Percentiles rank a stretch among this genome's conserved stretches.
These are phyloP conservation scores for Drosophila vallismaia DNA, from an alignment of 2,888 invertebrate species.

Conservation along the genomic window DNA sequence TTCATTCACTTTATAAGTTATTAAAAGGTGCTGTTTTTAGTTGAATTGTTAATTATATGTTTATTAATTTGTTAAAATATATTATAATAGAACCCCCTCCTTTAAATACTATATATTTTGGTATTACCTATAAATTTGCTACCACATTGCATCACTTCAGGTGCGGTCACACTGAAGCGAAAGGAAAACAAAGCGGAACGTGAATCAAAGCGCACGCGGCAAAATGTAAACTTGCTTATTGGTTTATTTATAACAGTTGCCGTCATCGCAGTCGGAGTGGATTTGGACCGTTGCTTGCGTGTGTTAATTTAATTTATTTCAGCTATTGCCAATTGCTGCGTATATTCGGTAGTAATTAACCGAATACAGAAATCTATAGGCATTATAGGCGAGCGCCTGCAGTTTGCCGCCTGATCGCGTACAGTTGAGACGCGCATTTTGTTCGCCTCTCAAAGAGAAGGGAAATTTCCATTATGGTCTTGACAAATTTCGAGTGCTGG, in stretches of 20 bases:
- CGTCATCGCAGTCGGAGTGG: conserved; percentile 55
- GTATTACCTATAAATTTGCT: neutral
- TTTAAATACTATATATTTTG: neutral
- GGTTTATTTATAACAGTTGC: conserved; percentile 76
- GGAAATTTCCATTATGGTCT: conserved; percentile 81
- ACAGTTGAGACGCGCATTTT: conserved; percentile 56
- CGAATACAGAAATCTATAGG: conserved; percentile 37
- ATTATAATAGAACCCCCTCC: neutral
- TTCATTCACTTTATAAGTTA: too few relatives aligned
- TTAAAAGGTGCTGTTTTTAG: too few relatives aligned
- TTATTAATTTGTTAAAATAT: neutral
- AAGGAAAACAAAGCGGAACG: conserved; percentile 40
- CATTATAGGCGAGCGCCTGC: conserved; percentile 41
- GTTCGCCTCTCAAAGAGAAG: conserved; percentile 49
- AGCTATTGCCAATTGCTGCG: conserved; percentile 59
- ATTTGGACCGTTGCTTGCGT: conserved; percentile 44
- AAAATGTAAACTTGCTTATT: conserved; percentile 55
- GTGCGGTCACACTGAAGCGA: conserved; percentile 28
- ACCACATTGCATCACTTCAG: conserved; percentile 4
- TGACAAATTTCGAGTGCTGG: conserved; percentile 83
- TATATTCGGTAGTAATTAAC: conserved; percentile 53
- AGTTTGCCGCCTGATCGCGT: conserved; percentile 49
- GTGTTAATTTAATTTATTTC: conserved; percentile 63
- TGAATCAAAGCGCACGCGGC: conserved; percentile 49
- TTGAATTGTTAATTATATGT: too few relatives aligned